Evolutionary conservation across 2,113 vertebrate species (phyloP).

Genomic region (Lanius ludovicianus): DNA sequence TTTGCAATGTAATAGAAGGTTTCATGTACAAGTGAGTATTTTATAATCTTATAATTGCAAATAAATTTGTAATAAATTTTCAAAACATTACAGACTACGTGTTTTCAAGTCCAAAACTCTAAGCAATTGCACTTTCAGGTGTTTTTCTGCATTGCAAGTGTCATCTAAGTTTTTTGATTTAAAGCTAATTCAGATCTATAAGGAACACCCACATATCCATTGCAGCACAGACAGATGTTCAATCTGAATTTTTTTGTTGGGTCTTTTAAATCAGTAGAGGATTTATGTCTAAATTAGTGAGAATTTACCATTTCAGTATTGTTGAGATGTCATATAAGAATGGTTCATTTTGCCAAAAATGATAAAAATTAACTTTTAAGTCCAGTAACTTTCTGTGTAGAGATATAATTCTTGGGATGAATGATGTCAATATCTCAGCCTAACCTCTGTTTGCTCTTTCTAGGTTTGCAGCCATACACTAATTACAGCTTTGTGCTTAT

Average conservation of each 20-base stretch:
- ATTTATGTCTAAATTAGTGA: background rate
- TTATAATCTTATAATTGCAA: background rate
- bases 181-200: background rate
- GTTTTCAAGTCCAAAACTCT: background rate
- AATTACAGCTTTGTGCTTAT: constrained; percentile 85
- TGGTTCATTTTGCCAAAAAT: background rate
- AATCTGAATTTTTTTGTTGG: background rate
- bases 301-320: background rate
- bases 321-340: background rate
- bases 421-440: constrained; percentile 7
- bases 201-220: background rate
- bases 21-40: background rate
- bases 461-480: constrained; percentile 86
- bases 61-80: background rate
- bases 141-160: background rate
- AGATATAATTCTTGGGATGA: background rate
- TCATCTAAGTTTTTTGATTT: background rate
- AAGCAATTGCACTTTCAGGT: background rate
- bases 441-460: constrained; percentile 32
- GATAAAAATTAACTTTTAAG: background rate
- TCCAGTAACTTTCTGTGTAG: background rate
- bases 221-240: background rate
- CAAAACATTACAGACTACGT: background rate
- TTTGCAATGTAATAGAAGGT: background rate
- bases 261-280: background rate